phyloP scores from a whole-genome alignment of 2,797 vertebrate species.

The Sebastes nivosus region DNA sequence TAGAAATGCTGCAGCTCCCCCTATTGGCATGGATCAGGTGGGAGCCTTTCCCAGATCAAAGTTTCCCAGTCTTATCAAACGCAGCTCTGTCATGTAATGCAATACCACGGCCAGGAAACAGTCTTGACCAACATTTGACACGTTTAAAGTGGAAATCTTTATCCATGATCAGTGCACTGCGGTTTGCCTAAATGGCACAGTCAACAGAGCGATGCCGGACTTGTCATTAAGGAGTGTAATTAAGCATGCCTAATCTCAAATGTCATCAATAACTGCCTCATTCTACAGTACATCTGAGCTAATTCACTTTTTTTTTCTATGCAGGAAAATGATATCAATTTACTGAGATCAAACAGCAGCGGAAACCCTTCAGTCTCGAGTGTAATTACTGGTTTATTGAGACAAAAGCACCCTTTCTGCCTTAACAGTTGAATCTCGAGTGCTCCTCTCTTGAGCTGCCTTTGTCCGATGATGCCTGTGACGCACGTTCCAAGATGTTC shows the following conservation, averaged over 20 bases:
- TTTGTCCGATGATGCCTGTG: slow-evolving; percentile 54
- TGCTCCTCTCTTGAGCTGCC: slow-evolving; percentile 46
- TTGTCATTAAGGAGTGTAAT: slow-evolving; percentile 66
- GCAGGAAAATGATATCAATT: slow-evolving; percentile 71
- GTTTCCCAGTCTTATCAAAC: slow-evolving; percentile 36
- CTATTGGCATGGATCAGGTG: slow-evolving; percentile 62
- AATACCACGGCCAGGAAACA: slow-evolving; percentile 42
- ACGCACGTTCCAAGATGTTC: slow-evolving; percentile 59
- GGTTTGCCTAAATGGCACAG: slow-evolving; percentile 44
- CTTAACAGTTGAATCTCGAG: slow-evolving; percentile 60
- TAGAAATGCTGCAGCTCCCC: slow-evolving; percentile 81
- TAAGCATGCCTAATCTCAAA: slow-evolving; percentile 72
- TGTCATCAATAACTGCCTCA: slow-evolving; percentile 69
- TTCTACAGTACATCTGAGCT: slow-evolving; percentile 49
- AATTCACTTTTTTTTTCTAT: slow-evolving; percentile 23
- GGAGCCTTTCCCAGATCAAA: slow-evolving; percentile 28
- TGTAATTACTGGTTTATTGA: slow-evolving; percentile 67
- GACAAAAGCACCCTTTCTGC: slow-evolving; percentile 70
- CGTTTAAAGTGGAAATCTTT: slow-evolving; percentile 43
- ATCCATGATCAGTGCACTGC: slow-evolving; percentile 40
- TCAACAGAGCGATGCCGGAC: slow-evolving; percentile 44
- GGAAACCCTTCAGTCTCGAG: slow-evolving; percentile 69
- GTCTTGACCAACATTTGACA: slow-evolving; percentile 48
- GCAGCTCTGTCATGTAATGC: slow-evolving; percentile 43
- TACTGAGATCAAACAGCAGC: slow-evolving; percentile 65